Evolutionary conservation across 1,140 invertebrate species (phyloP), one percentile per base, ranked within the genome.

Genomic region (Pogonus chalceus): DNA sequence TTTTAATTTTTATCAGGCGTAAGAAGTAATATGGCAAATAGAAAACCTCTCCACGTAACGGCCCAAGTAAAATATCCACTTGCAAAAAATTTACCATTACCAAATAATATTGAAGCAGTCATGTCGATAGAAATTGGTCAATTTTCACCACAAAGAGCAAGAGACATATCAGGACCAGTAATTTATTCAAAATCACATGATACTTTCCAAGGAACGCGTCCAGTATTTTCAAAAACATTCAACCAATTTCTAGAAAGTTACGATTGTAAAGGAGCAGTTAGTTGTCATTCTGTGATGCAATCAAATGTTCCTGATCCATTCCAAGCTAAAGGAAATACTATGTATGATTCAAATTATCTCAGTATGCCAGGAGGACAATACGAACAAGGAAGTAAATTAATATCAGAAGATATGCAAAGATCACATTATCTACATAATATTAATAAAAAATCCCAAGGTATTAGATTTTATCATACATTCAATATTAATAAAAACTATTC

Each of bases 341-440:
- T 43, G 37, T n/a, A n/a, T n/a, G 71, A 70, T 23, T 71, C 70
- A 2, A 80, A 78, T 14, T 78, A 85, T 62, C 64, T 85, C 1
- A 82, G 82, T 57, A 85, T 87, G 83, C 84, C 84, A 0, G 84
- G 84, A 1, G 82, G 82, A 1, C 79, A 83, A 55, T 83, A 80
- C 79, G 75, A 76, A 1, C 78, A 81, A 62, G 76, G 78, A 54
- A 70, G 78, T 23, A 87, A 87, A 65, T 87, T 83, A 60, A 70
- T 85, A 16, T 79, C 83, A 20, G 77, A 82, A 52, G 75, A 81
- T 57, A 73, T 84, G 62, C 78, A 82, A 39, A 74, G 72, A 50
- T 79, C 78, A 1, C 80, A 81, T 64, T 80, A 79, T 59, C 68
- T 75, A 16, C 71, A 72, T 43, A 20, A 20, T 23, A 53, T 43